Evolutionary conservation across 2,113 vertebrate species (phyloP).

Genomic region (Hippocampus comes): DNA sequence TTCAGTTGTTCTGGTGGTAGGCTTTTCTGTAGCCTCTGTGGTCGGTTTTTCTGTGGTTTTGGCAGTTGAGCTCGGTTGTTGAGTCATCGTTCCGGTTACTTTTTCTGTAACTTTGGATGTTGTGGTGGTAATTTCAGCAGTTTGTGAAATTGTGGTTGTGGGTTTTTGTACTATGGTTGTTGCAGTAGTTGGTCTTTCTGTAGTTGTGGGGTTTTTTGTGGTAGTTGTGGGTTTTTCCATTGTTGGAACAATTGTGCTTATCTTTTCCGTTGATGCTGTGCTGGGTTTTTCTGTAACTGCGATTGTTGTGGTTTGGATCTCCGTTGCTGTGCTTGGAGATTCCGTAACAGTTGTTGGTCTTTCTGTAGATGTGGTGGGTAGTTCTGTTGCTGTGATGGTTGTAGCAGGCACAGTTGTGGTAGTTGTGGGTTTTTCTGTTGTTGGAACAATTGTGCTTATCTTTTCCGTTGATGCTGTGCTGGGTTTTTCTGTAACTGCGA

Average conservation of each 20-base stretch:
- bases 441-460: neutral
- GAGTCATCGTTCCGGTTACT: neutral
- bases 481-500: neutral
- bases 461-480: constrained; percentile 3
- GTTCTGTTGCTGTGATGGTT: neutral
- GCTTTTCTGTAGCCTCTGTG: neutral
- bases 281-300: neutral
- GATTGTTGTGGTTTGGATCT: neutral
- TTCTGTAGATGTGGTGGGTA: too few species aligned
- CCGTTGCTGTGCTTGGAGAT: neutral
- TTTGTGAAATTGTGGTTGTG: neutral
- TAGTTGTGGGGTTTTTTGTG: neutral
- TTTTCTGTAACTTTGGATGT: neutral
- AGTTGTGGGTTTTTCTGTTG: neutral
- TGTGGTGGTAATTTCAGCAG: neutral
- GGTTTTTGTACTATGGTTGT: neutral
- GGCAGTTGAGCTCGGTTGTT: neutral
- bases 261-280: constrained; percentile 2
- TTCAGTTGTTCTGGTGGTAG: neutral
- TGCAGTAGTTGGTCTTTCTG: neutral
- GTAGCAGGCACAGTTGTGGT: neutral
- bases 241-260: neutral
- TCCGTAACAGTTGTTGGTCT: constrained; percentile 3
- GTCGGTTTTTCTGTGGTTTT: neutral
- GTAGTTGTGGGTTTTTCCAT: neutral